Evolutionary conservation across 2,797 vertebrate genomes (phyloP).

Genomic region (Ambastaia sidthimunki): DNA sequence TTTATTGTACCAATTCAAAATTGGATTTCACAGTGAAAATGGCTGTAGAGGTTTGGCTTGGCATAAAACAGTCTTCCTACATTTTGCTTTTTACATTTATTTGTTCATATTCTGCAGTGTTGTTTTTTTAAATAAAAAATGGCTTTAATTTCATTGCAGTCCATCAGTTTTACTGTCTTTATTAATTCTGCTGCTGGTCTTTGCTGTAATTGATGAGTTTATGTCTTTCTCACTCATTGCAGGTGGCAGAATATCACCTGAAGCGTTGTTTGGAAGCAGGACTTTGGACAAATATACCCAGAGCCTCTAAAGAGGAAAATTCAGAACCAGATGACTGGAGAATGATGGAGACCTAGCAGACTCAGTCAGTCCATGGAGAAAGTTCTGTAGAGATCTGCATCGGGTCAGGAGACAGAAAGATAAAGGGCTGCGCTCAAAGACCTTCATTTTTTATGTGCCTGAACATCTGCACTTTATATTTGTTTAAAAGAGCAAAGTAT

Average conservation of each 20-base stretch:
- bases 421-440: conserved; percentile 65
- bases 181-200: no score
- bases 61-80: no score
- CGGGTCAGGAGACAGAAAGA: neutral
- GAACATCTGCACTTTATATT: conserved; percentile 96
- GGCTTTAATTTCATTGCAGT: no score
- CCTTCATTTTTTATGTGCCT: conserved; percentile 79
- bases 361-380: neutral
- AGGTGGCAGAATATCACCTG: conserved; percentile 82
- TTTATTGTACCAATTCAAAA: no score
- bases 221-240: neutral
- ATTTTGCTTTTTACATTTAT: no score
- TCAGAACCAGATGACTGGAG: conserved; percentile 87
- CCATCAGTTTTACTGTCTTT: no score
- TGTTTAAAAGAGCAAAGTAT: conserved; percentile 62
- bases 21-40: no score
- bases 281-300: conserved; percentile 78
- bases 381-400: conserved; percentile 19
- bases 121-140: no score
- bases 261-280: conserved; percentile 81
- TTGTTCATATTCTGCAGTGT: no score
- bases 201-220: neutral
- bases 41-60: no score
- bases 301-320: conserved; percentile 84
- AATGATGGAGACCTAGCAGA: conserved; percentile 94